phyloP scores from a whole-genome alignment of 2,113 vertebrate genomes.

The Albula glossodonta region DNA sequence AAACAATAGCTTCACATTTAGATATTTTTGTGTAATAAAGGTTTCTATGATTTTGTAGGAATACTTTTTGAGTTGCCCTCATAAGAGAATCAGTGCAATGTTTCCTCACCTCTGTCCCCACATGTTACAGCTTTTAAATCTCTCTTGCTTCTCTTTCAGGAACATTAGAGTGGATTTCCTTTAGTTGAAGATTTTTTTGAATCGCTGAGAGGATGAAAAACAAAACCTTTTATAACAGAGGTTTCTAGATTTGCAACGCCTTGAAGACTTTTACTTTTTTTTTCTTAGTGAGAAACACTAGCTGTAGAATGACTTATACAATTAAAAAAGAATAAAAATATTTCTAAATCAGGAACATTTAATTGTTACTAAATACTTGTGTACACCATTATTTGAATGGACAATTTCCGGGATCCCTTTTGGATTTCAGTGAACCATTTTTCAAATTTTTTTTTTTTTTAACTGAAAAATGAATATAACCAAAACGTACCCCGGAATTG shows the following conservation, averaged over 20 bases:
- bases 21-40: too few relatives aligned
- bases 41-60: too few relatives aligned
- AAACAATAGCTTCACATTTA: too few relatives aligned
- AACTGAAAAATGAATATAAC: conserved; percentile 69
- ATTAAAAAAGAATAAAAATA: conserved; percentile 70
- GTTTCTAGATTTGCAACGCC: conserved; percentile 94
- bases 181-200: conserved; percentile 68
- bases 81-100: too few relatives aligned
- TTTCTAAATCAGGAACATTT: conserved; percentile 87
- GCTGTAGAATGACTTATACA: conserved; percentile 93
- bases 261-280: conserved; percentile 82
- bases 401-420: conserved; percentile 76
- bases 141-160: conserved; percentile 64
- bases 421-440: conserved; percentile 66
- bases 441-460: conserved; percentile 67
- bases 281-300: conserved; percentile 98
- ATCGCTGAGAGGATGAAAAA: conserved; percentile 77
- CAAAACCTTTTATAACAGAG: conserved; percentile 86
- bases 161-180: conserved; percentile 83
- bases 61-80: too few relatives aligned
- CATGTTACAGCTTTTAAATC: neutral
- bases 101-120: neutral
- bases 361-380: conserved; percentile 86
- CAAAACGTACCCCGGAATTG: conserved; percentile 80
- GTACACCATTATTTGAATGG: conserved; percentile 80